A percentile compares a stretch with the other conserved stretches of the same genome.
Conservation (phyloP, 2,888 invertebrate species). For the Operophtera brumata region DNA sequence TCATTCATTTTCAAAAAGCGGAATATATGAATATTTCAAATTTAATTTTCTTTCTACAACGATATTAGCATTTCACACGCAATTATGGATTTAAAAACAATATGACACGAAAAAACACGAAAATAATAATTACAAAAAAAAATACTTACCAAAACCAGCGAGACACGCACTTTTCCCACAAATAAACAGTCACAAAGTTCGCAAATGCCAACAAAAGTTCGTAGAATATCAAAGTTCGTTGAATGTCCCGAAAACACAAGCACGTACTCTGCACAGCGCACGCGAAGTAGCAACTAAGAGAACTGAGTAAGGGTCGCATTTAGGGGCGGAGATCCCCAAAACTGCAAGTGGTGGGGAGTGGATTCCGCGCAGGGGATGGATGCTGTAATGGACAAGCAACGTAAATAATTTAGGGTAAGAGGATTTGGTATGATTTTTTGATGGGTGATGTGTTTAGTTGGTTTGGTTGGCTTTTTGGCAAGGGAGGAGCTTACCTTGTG, state of each 20-base stretch:
- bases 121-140: neutral
- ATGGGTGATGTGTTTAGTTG: slow-evolving; percentile 13
- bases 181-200: slow-evolving; percentile 26
- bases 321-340: slow-evolving; percentile 48
- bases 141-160: slow-evolving; percentile 26
- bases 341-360: slow-evolving; percentile 45
- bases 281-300: slow-evolving; percentile 16
- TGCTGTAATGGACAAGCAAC: slow-evolving; percentile 38
- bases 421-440: slow-evolving; percentile 40
- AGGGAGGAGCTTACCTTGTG: neutral
- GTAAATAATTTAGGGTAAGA: slow-evolving; percentile 45
- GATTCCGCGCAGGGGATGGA: slow-evolving; percentile 34
- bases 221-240: slow-evolving; percentile 19
- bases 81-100: too few species aligned
- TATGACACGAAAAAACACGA: too few species aligned
- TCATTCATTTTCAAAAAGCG: too few species aligned
- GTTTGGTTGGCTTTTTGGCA: neutral
- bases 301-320: slow-evolving; percentile 37
- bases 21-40: too few species aligned
- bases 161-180: slow-evolving; percentile 8
- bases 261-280: slow-evolving; percentile 19
- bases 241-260: slow-evolving; percentile 1
- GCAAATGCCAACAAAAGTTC: slow-evolving; percentile 17
- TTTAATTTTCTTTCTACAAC: too few species aligned
- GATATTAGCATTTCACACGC: too few species aligned